Conservation (phyloP, 2,797 vertebrate genomes). For the Nothura maculosa region DNA sequence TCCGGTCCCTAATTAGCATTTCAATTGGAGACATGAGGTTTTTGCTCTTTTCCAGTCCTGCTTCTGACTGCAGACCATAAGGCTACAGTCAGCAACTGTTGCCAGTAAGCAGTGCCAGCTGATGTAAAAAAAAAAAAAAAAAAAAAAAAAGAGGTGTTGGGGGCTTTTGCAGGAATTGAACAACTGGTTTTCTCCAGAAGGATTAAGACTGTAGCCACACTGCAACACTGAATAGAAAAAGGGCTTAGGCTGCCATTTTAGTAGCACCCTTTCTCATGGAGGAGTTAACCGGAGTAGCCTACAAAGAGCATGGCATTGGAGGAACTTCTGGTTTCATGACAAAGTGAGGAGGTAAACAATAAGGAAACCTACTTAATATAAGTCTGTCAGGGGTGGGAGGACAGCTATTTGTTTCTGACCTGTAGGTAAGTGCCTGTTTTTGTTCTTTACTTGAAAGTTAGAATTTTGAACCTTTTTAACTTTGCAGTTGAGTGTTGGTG, state of each 20-base stretch:
- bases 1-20: constrained; percentile 10
- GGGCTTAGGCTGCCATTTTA: background rate
- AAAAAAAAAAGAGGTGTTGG: background rate
- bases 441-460: background rate
- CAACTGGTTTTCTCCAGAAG: background rate
- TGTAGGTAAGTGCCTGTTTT: background rate
- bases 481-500: background rate
- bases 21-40: constrained; percentile 15
- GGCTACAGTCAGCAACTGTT: constrained; percentile 1
- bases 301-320: background rate
- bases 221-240: background rate
- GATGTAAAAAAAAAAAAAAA: background rate
- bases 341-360: background rate
- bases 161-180: background rate
- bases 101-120: background rate
- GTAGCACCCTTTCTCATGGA: background rate
- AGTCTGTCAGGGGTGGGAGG: background rate
- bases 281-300: background rate
- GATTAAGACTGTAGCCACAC: background rate
- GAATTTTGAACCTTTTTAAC: background rate
- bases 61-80: background rate
- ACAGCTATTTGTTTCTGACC: accelerated
- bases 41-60: background rate
- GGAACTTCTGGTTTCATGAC: background rate
- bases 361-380: background rate